Evolutionary conservation across 2,113 vertebrate genomes (phyloP), one percentile per base, ranked within the genome.

Genomic region (Tricholaema leucomelas): DNA sequence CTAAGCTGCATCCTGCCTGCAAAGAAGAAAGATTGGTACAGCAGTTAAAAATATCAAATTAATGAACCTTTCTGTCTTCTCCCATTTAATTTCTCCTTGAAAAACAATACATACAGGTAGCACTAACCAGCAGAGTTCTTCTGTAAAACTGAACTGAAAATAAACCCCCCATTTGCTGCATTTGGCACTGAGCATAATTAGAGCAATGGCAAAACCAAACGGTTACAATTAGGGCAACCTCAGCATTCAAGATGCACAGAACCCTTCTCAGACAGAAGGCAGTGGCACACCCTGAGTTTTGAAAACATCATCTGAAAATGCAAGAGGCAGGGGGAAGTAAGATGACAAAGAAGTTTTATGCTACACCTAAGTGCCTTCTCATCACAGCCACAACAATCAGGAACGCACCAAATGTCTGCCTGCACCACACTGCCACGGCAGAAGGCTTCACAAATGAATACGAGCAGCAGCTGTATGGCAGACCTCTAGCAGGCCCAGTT

Each of bases 101-200:
- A 24, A 73, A 91, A 86, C 5, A 42, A 42, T 50, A 85, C 27
- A 40, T 83, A 80, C 42, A 71, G 5, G 67, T 55, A 94, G 21
- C 46, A 85, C 38, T 55, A 69, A 40, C 59, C 48, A 76, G 20
- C 25, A 85, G 1, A 63, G 28, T 31, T 82, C 85, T 87, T 52
- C 38, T 86, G 27, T 84, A 44, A 54, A 36, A 89, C 56, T 25
- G 7, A 52, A 20, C 61, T 66, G 77, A 81, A 71, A 88, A 66
- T 70, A 30, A 87, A 54, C 33, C 35, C 76, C n/a, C 35, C 70
- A 60, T 87, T 96, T 85, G 65, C 70, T 79, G 69, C 58, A 88
- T 61, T 28, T 93, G 79, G 70, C 74, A 83, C 27, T 76, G 33
- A 93, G 77, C 67, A 73, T 94, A 93, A 95, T 50, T 69, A 90